phyloP scores from a whole-genome alignment of 2,888 invertebrate species.

The Toxonevra muliebris region DNA sequence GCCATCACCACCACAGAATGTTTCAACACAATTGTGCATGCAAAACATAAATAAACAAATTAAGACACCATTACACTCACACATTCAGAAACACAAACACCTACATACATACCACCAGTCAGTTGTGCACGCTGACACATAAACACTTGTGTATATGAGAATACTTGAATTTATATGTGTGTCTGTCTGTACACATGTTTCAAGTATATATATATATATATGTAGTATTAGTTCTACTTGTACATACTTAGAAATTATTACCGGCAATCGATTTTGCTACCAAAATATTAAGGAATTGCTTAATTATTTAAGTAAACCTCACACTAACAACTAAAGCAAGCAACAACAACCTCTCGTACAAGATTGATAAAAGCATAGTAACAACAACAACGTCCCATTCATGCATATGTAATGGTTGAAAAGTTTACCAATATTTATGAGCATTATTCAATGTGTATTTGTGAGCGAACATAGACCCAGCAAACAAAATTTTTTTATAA shows the following conservation, averaged over 20 bases:
- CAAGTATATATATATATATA: constrained; percentile 5
- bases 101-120: neutral
- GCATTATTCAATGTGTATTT: constrained; percentile 8
- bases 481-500: neutral
- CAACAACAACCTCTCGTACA: no score
- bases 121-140: no score
- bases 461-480: no score
- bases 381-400: constrained; percentile 17
- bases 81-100: neutral
- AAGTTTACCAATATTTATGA: constrained; percentile 20
- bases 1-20: no score
- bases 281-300: constrained; percentile 32
- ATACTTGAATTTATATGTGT: constrained; percentile 5
- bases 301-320: constrained; percentile 39
- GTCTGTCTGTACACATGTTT: neutral
- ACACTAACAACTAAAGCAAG: no score
- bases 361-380: constrained; percentile 34
- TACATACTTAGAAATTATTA: constrained; percentile 12
- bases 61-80: neutral
- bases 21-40: no score
- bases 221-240: no score
- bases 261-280: constrained; percentile 18
- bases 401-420: neutral
- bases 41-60: neutral
- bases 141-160: constrained; percentile 3